phyloP scores from a whole-genome alignment of 1,140 invertebrate species.

The Drosophila sp. region DNA sequence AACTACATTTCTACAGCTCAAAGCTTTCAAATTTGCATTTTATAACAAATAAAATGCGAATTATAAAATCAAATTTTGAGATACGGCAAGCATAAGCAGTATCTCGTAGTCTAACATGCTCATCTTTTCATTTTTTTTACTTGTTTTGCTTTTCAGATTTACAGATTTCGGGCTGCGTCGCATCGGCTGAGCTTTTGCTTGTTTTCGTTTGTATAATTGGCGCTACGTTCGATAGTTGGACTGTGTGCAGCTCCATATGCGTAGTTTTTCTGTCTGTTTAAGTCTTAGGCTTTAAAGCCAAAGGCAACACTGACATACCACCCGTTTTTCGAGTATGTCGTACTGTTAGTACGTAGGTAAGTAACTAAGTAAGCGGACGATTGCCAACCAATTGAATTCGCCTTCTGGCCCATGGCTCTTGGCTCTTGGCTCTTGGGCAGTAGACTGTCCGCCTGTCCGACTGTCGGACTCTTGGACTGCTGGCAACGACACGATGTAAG shows the following conservation, averaged over 20 bases:
- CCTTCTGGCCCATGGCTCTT: conserved; percentile 18
- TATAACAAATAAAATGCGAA: no score
- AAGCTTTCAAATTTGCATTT: no score
- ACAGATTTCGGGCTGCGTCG: conserved; percentile 55
- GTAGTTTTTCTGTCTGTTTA: conserved; percentile 29
- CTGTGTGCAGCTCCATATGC: conserved; percentile 51
- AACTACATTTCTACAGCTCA: no score
- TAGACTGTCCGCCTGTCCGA: no score
- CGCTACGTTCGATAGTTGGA: conserved; percentile 51
- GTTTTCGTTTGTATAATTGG: conserved; percentile 69
- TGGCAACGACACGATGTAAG: conserved; percentile 76
- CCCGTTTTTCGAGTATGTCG: conserved; percentile 37
- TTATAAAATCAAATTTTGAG: no score
- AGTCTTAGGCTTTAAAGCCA: not conserved
- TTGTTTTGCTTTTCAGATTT: conserved; percentile 60
- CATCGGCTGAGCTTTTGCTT: conserved; percentile 18
- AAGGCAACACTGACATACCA: conserved; percentile 57
- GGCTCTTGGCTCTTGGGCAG: no score
- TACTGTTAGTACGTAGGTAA: not conserved
- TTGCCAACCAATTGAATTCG: conserved; percentile 5
- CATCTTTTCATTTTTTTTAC: no score
- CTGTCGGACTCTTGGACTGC: conserved; percentile 54
- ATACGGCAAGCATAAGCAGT: no score
- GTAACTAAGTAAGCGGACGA: conserved; percentile 6
- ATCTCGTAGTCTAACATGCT: no score